phyloP scores from a whole-genome alignment of 2,888 invertebrate species.

The Bugulina stolonifera region DNA sequence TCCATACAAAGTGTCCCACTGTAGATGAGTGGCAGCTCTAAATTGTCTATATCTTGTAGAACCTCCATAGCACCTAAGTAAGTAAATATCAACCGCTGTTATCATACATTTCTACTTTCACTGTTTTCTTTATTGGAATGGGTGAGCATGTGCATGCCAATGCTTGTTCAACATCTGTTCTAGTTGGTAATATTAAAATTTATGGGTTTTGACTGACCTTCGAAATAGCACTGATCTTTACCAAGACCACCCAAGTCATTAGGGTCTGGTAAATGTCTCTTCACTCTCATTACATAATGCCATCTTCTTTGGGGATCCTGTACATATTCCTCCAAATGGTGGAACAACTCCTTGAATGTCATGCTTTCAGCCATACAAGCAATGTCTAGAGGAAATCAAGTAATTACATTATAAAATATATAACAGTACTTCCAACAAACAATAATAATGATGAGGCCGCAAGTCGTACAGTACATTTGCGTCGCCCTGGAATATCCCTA shows the following conservation, averaged over 20 bases:
- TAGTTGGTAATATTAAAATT: no score
- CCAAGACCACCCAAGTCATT: slow-evolving; percentile 48
- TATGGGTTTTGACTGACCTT: slow-evolving; percentile 42
- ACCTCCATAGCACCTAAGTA: slow-evolving; percentile 47
- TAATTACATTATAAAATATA: no score
- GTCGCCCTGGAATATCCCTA: no score
- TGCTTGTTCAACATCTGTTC: no score
- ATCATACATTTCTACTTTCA: no score
- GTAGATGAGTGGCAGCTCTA: slow-evolving; percentile 49
- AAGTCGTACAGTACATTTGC: no score
- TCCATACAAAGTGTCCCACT: slow-evolving; percentile 46
- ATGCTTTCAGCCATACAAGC: slow-evolving; percentile 49
- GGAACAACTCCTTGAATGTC: slow-evolving; percentile 49
- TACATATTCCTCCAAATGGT: slow-evolving; percentile 44
- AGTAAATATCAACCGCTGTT: background rate
- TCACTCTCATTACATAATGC: slow-evolving; percentile 49
- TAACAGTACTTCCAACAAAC: no score
- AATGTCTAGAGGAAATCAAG: slow-evolving; percentile 48
- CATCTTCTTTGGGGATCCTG: slow-evolving; percentile 46
- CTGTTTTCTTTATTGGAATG: no score
- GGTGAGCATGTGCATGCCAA: no score
- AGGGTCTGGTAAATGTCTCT: slow-evolving; percentile 44
- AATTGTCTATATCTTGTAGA: slow-evolving; percentile 44
- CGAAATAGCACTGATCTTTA: slow-evolving; percentile 51
- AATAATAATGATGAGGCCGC: no score